Evolutionary conservation across 2,888 invertebrate genomes (phyloP).

Genomic region (Hirtodrosophila histrioides): DNA sequence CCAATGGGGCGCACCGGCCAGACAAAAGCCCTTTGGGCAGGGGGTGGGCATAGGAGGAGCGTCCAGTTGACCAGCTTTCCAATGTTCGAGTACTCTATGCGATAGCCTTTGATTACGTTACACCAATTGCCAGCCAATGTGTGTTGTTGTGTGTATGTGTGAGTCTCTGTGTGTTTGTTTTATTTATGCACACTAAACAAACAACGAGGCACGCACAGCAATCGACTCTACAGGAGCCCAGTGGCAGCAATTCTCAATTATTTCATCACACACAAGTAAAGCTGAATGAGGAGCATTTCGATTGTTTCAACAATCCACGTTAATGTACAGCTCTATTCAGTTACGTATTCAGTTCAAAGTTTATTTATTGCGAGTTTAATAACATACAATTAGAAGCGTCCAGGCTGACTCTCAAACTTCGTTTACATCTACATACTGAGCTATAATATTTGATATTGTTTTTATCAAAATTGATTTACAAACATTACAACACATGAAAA

Average conservation of each 20-base stretch:
- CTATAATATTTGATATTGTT: no score
- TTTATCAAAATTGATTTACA: no score
- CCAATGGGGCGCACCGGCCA: slow-evolving; percentile 20
- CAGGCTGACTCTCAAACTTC: neutral
- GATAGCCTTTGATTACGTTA: slow-evolving; percentile 67
- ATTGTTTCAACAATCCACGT: slow-evolving; percentile 26
- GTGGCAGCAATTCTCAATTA: slow-evolving; percentile 31
- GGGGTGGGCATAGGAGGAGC: neutral
- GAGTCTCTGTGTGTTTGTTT: slow-evolving; percentile 50
- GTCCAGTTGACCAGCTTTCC: slow-evolving; percentile 27
- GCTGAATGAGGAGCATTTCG: slow-evolving; percentile 14
- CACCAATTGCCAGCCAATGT: slow-evolving; percentile 8
- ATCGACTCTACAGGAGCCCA: slow-evolving; percentile 10
- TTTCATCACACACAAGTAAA: slow-evolving; percentile 16
- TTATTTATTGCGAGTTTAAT: neutral
- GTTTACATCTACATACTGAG: slow-evolving; percentile 1
- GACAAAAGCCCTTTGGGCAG: slow-evolving; percentile 15
- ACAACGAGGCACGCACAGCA: slow-evolving; percentile 43
- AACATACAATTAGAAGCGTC: slow-evolving; percentile 10
- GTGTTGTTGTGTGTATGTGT: slow-evolving; percentile 15
- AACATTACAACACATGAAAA: no score
- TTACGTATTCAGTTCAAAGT: neutral
- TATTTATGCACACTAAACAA: slow-evolving; percentile 72
- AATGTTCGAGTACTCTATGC: slow-evolving; percentile 47
- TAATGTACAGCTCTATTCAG: neutral